A percentile compares a stretch with the other conserved stretches of the same genome.
Evolutionary conservation across 2,113 vertebrate genomes (phyloP).

Genomic region (Xenopus laevis): DNA sequence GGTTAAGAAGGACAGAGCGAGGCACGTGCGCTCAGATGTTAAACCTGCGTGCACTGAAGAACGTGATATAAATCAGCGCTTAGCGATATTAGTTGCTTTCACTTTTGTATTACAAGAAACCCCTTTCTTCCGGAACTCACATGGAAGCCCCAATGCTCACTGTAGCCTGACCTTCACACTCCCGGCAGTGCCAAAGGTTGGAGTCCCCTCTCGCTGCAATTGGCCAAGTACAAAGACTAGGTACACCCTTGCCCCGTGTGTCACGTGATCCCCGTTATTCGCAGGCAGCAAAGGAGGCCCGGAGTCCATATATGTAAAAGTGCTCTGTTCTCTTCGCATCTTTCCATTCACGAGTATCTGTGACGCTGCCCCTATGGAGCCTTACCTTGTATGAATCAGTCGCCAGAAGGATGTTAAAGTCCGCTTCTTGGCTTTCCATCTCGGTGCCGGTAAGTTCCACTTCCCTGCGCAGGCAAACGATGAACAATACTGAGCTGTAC

Average conservation of each 20-base stretch:
- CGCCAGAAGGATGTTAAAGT: constrained; percentile 86
- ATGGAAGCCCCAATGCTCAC: background rate
- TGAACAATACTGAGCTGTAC: constrained; percentile 37
- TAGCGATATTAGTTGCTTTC: too few relatives aligned
- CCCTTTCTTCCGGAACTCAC: too few relatives aligned
- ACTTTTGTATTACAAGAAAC: too few relatives aligned
- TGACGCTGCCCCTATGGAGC: background rate
- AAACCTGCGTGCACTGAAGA: too few relatives aligned
- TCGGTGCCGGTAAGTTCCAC: constrained; percentile 53
- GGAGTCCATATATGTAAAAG: background rate
- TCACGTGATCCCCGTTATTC: background rate
- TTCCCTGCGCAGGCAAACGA: constrained; percentile 48
- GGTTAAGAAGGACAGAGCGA: too few relatives aligned
- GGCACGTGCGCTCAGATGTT: too few relatives aligned
- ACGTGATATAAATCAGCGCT: too few relatives aligned
- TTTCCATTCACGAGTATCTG: background rate
- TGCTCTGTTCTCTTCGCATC: background rate
- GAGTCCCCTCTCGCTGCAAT: background rate
- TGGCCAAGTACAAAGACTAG: background rate
- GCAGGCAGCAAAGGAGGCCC: background rate
- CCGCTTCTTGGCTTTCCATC: constrained; percentile 79
- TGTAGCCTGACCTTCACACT: background rate
- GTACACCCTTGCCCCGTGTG: too few relatives aligned
- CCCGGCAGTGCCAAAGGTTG: background rate
- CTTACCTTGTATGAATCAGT: constrained; percentile 94